Base-by-base conservation (phyloP, 2,113 vertebrate species). In the Pygathrix nemaeus region DNA sequence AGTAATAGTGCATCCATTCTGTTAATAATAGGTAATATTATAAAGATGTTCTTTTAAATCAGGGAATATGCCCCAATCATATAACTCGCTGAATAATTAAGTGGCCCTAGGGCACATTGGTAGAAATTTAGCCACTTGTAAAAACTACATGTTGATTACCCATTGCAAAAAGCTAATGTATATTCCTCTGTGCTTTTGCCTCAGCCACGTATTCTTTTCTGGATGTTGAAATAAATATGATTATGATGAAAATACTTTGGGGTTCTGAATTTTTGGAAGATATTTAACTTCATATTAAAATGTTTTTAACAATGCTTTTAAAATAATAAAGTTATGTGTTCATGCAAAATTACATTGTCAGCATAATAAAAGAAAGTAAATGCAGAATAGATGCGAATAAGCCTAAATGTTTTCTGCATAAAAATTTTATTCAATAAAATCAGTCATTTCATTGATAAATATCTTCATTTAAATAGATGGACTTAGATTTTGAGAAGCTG, bases 1-100 rank as follows among this genome's bases (percentile, higher is more conserved):
- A 45, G 80, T 85, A n/a, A 55, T 64, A 73, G 12, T 80, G 1
- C 27, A 79, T 90, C 55, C 27, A 70, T 96, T 88, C 48, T 82
- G 16, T 94, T 92, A 91, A 48, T 96, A 88, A 92, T 76, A 88
- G 40, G 8, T 35, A 38, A 96, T 76, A 13, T 82, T 88, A 52
- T 88, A 76, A 82, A 83, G 48, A 50, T 94, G 59, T 76, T 94
- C 76, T 86, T 95, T 80, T 40, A 81, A 75, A 50, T 94, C 20
- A 70, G 38, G 82, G 35, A 40, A 76, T 92, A 90, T 55, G 64
- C 25, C 23, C 40, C 61, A 38, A 35, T 90, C 17, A 70, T 75
- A 73, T 52, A 80, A 40, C 66, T 83, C 23, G 27, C n/a, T 96
- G 81, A 85, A 86, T 90, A 90, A 90, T 72, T 91, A 94, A 76